Percentiles rank a stretch among this genome's conserved stretches.
Conservation (phyloP, 2,113 vertebrate species). For the Bucco capensis region DNA sequence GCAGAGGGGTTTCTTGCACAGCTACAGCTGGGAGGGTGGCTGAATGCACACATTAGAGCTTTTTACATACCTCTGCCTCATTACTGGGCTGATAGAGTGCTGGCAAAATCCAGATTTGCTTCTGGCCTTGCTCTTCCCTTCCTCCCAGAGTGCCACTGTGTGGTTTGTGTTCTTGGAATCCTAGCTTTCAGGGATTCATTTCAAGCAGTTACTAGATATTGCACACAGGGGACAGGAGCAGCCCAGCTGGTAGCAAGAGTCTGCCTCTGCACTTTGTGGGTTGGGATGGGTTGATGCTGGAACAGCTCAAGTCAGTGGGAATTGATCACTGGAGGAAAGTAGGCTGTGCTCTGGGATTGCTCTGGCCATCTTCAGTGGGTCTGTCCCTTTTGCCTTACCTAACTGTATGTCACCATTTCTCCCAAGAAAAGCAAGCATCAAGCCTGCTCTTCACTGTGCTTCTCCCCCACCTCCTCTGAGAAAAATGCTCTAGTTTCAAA, state of each 20-base stretch:
- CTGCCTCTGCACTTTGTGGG: background rate
- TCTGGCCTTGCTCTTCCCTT: background rate
- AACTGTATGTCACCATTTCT: background rate
- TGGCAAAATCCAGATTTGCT: background rate
- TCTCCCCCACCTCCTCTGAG: background rate
- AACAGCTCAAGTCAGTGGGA: background rate
- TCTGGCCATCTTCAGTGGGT: background rate
- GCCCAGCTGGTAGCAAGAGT: background rate
- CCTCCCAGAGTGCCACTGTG: rapidly evolving
- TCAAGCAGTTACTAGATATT: background rate
- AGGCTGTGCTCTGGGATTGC: background rate
- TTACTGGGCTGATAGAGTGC: background rate
- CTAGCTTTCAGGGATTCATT: background rate
- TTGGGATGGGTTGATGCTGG: background rate
- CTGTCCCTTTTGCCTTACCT: background rate
- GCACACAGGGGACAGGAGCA: background rate
- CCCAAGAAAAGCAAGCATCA: background rate
- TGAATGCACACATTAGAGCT: background rate
- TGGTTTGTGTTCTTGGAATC: background rate
- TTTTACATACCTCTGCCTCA: background rate
- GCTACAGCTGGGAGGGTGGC: background rate
- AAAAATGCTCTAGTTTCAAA: background rate
- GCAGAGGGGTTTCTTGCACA: background rate
- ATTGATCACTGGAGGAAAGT: background rate
- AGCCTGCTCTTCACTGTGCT: background rate